Conservation (phyloP, 64 coral and sea anemone genomes). For the Orbicella faveolata region DNA sequence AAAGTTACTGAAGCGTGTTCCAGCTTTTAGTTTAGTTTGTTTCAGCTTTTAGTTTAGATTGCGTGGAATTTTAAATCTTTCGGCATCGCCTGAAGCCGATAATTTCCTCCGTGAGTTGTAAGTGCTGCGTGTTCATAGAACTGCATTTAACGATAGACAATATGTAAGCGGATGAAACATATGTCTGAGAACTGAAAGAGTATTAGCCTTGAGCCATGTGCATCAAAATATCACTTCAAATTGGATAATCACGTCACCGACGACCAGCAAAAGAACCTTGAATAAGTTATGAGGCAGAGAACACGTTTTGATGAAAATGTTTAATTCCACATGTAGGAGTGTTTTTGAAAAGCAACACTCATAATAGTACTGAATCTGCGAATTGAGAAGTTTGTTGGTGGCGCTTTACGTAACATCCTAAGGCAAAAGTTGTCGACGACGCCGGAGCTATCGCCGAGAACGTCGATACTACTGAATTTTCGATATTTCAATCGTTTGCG, state of each 20-base stretch:
- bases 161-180: too few species aligned
- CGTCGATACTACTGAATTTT: too few species aligned
- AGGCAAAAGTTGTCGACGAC: too few species aligned
- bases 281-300: background rate
- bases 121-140: background rate
- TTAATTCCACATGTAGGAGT: too few species aligned
- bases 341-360: too few species aligned
- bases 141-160: background rate
- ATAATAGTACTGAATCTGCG: too few species aligned
- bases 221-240: background rate
- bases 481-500: too few species aligned
- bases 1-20: background rate
- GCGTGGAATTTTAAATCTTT: background rate
- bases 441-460: too few species aligned
- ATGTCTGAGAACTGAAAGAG: background rate
- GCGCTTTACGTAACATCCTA: too few species aligned
- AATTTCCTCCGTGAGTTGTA: background rate
- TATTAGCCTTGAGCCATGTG: background rate
- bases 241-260: background rate
- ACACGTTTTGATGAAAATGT: background rate
- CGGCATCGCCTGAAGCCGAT: background rate
- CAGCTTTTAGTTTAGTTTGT: background rate
- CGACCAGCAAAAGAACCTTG: background rate
- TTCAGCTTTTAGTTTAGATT: background rate
- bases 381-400: too few species aligned